phyloP scores from a whole-genome alignment of 2,797 vertebrate species.

The Siniperca scherzeri region DNA sequence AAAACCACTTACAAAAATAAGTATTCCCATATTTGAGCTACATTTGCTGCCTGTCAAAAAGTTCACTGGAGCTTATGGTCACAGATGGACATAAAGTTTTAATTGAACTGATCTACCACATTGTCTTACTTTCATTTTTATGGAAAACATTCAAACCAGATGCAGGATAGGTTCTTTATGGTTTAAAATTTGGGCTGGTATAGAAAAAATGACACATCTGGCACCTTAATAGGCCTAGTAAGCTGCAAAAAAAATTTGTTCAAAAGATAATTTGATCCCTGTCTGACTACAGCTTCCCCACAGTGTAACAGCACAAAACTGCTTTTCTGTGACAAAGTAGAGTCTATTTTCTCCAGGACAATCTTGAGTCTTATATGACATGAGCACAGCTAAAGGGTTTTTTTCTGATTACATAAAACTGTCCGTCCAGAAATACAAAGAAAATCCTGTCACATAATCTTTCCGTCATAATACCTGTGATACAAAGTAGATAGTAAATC shows the following conservation, averaged over 20 bases:
- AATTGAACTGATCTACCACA: not conserved
- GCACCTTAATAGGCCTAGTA: not conserved
- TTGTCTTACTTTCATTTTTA: not conserved
- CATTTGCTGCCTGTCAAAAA: not conserved
- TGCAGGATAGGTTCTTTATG: not conserved
- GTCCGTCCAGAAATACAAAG: conserved; percentile 26
- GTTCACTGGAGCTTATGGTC: not conserved
- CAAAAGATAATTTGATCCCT: not conserved
- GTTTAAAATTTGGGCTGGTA: not conserved
- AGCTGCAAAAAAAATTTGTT: not conserved
- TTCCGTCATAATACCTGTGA: conserved; percentile 18
- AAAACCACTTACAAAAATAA: not conserved
- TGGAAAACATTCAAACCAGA: not conserved
- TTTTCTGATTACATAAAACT: conserved; percentile 32
- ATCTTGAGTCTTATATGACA: not conserved
- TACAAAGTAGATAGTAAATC: conserved; percentile 21
- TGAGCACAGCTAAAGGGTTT: not conserved
- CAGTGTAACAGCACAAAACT: not conserved
- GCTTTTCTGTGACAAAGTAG: not conserved
- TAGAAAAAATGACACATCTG: not conserved
- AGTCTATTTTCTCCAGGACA: not conserved
- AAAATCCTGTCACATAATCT: conserved; percentile 41
- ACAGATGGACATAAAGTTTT: too few species aligned
- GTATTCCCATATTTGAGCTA: not conserved
- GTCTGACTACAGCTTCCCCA: not conserved